phyloP scores from a whole-genome alignment of 1,140 invertebrate genomes.

The Chionoecetes opilio region DNA sequence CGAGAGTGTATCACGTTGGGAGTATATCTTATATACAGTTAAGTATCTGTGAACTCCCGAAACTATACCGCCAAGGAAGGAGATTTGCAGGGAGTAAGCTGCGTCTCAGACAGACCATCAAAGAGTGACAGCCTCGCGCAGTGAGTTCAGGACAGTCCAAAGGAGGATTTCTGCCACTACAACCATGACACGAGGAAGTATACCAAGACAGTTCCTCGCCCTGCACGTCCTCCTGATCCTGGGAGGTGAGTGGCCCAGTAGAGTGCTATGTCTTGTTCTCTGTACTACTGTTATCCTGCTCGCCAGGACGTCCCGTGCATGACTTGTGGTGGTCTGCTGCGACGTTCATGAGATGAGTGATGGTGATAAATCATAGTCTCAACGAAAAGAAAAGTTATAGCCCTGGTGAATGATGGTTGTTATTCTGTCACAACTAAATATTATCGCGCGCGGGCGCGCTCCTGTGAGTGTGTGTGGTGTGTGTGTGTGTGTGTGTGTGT shows the following conservation, averaged over 20 bases:
- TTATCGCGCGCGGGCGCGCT: too few species aligned
- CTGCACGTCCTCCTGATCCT: conserved; percentile 19
- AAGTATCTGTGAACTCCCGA: background rate
- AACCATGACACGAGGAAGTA: background rate
- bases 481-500: too few species aligned
- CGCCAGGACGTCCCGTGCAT: background rate
- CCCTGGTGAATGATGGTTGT: too few species aligned
- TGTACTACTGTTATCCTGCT: background rate
- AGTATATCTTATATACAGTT: background rate
- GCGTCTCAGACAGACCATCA: background rate
- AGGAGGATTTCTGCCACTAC: background rate
- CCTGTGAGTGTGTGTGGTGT: background rate
- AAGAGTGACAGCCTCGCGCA: background rate
- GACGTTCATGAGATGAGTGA: background rate
- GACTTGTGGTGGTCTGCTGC: background rate
- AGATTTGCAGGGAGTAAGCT: background rate
- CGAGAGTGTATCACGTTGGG: background rate
- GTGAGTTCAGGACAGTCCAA: background rate
- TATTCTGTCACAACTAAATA: too few species aligned
- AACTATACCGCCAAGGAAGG: background rate
- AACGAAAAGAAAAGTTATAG: too few species aligned
- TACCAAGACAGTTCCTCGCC: background rate
- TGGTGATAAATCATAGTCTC: too few species aligned
- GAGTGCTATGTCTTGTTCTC: background rate
- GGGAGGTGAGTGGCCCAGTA: background rate